Conservation (phyloP, 2,113 vertebrate species). For the Perca flavescens region DNA sequence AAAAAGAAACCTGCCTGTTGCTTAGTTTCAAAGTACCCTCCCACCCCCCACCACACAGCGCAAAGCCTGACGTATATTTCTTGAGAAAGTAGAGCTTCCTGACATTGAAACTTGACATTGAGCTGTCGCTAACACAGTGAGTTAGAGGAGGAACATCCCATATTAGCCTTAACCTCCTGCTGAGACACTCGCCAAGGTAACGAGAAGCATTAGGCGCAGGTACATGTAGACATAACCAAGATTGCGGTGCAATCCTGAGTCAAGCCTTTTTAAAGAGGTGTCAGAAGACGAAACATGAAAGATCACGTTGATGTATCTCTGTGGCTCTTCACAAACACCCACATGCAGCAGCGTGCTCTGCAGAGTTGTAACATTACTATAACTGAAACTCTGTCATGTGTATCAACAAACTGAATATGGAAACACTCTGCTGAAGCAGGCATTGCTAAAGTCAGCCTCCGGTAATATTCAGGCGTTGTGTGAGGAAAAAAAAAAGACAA, state of each 20-base stretch:
- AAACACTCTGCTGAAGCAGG: conserved; percentile 62
- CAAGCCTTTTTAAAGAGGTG: conserved; percentile 33
- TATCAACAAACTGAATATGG: conserved; percentile 53
- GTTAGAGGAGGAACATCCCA: conserved; percentile 38
- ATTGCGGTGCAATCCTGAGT: conserved; percentile 40
- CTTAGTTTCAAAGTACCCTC: conserved; percentile 58
- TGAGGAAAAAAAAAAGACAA: conserved; percentile 60
- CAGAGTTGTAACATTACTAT: conserved; percentile 46
- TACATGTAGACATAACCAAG: conserved; percentile 33
- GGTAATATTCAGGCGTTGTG: conserved; percentile 64
- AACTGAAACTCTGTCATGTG: conserved; percentile 32
- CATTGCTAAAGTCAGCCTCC: conserved; percentile 49
- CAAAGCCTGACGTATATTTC: conserved; percentile 48
- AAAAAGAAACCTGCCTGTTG: conserved; percentile 70
- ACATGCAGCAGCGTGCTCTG: conserved; percentile 18
- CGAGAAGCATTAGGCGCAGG: conserved; percentile 14
- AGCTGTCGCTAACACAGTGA: conserved; percentile 19
- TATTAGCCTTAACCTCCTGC: conserved; percentile 53
- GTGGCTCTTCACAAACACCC: conserved; percentile 49
- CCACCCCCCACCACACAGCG: conserved; percentile 2
- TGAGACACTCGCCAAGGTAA: conserved; percentile 33
- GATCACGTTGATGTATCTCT: conserved; percentile 14
- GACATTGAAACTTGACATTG: conserved; percentile 37
- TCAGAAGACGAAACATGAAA: conserved; percentile 51
- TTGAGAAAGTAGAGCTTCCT: conserved; percentile 39